Conservation (phyloP, 2,797 vertebrate species). For the Tokudaia tokunoshimensis region DNA sequence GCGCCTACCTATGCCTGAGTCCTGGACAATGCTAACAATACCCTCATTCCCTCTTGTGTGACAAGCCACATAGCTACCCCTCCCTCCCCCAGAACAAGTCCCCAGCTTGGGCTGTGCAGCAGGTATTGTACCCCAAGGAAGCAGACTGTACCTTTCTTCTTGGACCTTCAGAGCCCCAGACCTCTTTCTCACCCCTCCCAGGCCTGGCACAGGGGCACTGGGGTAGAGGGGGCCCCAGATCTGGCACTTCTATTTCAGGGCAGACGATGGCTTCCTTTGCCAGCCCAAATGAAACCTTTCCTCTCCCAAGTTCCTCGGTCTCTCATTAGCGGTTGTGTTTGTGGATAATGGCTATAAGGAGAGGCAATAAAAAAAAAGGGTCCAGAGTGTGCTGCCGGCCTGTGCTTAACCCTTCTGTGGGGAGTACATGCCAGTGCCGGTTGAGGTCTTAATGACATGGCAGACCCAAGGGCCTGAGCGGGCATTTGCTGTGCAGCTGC, state of each 20-base stretch:
- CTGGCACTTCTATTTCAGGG: constrained; percentile 84
- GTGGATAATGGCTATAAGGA: constrained; percentile 92
- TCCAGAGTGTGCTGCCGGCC: constrained; percentile 89
- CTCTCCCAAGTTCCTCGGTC: constrained; percentile 87
- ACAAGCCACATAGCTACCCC: fast-evolving
- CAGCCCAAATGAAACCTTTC: constrained; percentile 87
- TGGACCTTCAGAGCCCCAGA: neutral
- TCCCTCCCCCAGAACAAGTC: fast-evolving
- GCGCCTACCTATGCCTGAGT: too few species aligned
- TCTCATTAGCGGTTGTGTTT: constrained; percentile 93
- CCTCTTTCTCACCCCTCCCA: neutral
- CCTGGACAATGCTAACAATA: neutral
- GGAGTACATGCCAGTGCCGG: constrained; percentile 81
- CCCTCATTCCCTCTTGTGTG: neutral
- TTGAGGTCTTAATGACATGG: constrained; percentile 86
- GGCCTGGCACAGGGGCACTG: neutral
- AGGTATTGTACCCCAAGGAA: neutral
- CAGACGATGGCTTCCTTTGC: constrained; percentile 87
- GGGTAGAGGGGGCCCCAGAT: constrained; percentile 56
- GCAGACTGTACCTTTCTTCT: neutral
- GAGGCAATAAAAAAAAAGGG: constrained; percentile 88
- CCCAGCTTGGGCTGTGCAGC: fast-evolving
- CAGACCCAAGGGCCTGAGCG: constrained; percentile 80
- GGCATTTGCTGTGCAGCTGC: constrained; percentile 87
- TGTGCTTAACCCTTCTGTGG: constrained; percentile 83